Base-by-base conservation (phyloP, 2,888 invertebrate species). In the Allolobophora icterica region DNA sequence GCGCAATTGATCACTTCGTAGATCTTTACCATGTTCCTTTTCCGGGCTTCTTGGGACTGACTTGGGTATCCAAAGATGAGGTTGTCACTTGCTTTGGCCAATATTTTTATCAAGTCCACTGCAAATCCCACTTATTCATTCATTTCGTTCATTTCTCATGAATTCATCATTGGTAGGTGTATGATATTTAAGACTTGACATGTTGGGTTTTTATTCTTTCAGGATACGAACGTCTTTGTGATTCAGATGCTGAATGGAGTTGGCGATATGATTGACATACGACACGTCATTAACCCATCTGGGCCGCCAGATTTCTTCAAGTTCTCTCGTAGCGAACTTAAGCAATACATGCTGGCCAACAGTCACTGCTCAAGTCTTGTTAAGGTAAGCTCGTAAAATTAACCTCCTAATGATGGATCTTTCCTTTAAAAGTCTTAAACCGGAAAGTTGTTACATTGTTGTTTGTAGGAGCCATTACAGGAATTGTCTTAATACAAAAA, bases 341-440 rank as follows among this genome's bases (percentile, higher is more conserved):
- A 91, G 30, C 71, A 91, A 1, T 94, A 92, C 84, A 91, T 94
- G 34, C 92, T 93, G 19, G 90, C 91, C n/a, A 93, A 92, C 90
- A 94, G 94, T 15, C 93, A 93, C 91, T 95, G 95, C 90, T 95
- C 95, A 58, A 94, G 94, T 30, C 92, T 95, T 0, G 91, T 95
- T 42, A 94, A 94, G 94, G 94, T 94, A 35, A 87, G 6, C 13
- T n/a, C 3, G 30, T 30, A 30, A 30, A 71, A 52, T 1, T n/a
- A 71, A 24, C 52, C n/a, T 24, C 8, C 52, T 52, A 24, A 52
- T 42, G 17, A 42, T 42, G 5, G 15, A 52, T 52, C 21, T 24
- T 52, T 52, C 24, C 52, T 24, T 24, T 52, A 3, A 52, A 24
- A 52, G 52, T 52, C 52, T 24, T 52, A 52, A 21, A 52, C 52